Evolutionary conservation across 2,797 vertebrate species (phyloP), one percentile per base, ranked within the genome.

Genomic region (Hemibagrus guttatus): DNA sequence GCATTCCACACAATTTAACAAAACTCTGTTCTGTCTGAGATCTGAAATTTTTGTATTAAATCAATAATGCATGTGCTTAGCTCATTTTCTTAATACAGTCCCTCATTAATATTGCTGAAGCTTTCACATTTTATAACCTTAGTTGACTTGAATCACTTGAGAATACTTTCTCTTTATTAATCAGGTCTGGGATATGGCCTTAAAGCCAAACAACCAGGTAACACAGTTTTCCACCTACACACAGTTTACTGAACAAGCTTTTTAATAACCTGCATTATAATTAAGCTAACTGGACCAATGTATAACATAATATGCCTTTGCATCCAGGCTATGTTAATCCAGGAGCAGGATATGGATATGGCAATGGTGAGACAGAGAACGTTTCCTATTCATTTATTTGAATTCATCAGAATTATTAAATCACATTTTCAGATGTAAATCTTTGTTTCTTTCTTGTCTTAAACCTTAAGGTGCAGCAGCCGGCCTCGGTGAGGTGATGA

Each of bases 311-410:
- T 80, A 54, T 72, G 3, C 69, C 4, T 80, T 61, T 81, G 52
- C 68, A 23, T 71, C 7, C 86, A 89, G 90, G 79, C 11, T 89
- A 91, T 93, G 93, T 75, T 87, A 93, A 93, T 19, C 93, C 91
- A 61, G 92, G 87, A 63, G 87, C 91, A 86, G 89, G 92, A 84
- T 93, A 93, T 75, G 88, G 90, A 9, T 92, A 92, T 13, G 71
- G 52, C 82, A 87, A 90, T 46, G 92, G 91, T 87, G 39, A 88
- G 74, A 28, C 35, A 52, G 7, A 64, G 31, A 78, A 56, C 19
- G 19, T 42, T 0, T 80, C 16, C 0, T 28, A 8, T 46, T 49
- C 1, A 19, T 66, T 42, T n/a, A 61, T 80, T 61, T 39, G 3
- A 54, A 23, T 23, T 2, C 28, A 39, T 59, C 74, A 54, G 6